phyloP scores from a whole-genome alignment of 2,797 vertebrate species.

The Kryptolebias ocellatus region DNA sequence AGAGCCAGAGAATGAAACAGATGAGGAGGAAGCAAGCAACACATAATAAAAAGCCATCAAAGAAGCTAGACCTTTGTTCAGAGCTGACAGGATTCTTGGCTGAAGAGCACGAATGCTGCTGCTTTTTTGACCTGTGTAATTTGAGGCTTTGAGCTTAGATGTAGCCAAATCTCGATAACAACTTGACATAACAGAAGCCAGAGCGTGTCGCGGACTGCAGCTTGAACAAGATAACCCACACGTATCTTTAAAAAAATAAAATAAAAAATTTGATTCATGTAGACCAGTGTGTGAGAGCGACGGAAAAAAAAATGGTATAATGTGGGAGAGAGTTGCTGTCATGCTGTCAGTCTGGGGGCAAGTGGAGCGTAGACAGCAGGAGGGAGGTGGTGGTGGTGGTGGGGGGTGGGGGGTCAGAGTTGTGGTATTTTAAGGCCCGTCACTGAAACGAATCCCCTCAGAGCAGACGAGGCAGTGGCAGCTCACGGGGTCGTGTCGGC shows the following conservation, averaged over 20 bases:
- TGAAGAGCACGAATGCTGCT: conserved; percentile 24
- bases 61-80: conserved; percentile 50
- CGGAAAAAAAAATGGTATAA: conserved; percentile 13
- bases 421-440: conserved; percentile 73
- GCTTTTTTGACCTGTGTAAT: conserved; percentile 43
- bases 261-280: conserved; percentile 6
- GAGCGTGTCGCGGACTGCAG: not conserved
- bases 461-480: conserved; percentile 70
- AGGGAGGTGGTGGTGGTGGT: conserved; percentile 8
- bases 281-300: not conserved
- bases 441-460: conserved; percentile 72
- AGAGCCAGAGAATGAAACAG: conserved; percentile 56
- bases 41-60: conserved; percentile 54
- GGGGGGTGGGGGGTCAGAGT: conserved; percentile 12
- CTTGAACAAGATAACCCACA: conserved; percentile 6
- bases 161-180: conserved; percentile 26
- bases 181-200: conserved; percentile 17
- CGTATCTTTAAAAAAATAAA: not conserved
- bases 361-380: conserved; percentile 41
- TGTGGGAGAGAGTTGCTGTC: conserved; percentile 38
- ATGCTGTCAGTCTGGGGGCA: conserved; percentile 47
- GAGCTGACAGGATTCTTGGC: conserved; percentile 39
- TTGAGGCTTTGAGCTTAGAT: conserved; percentile 31
- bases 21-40: conserved; percentile 56
- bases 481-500: conserved; percentile 70